Conservation (phyloP, 2,797 vertebrate genomes). For the Onychomys torridus region DNA sequence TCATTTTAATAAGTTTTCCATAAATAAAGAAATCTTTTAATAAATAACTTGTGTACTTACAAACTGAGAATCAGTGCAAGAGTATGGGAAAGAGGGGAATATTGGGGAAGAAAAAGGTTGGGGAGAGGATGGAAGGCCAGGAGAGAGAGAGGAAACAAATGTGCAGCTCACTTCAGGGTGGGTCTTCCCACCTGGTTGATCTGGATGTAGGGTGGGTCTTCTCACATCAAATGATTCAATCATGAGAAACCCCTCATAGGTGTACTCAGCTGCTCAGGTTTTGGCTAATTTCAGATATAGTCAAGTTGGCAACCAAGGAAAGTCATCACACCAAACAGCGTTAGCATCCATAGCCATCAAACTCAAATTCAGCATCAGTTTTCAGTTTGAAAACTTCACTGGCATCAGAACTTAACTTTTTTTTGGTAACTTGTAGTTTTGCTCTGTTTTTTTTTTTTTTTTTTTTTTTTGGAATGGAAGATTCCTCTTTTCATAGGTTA, state of each 20-base stretch:
- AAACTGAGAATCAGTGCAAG: slow-evolving; percentile 44
- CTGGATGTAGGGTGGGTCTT: not conserved
- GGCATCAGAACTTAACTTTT: not conserved
- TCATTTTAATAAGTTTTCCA: slow-evolving; percentile 14
- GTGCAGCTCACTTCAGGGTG: not conserved
- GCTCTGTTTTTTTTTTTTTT: not conserved
- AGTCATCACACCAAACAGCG: not conserved
- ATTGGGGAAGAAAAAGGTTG: no score
- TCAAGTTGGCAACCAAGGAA: not conserved
- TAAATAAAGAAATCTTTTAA: not conserved
- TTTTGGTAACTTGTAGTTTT: not conserved
- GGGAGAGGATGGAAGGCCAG: no score
- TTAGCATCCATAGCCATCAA: not conserved
- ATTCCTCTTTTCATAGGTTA: not conserved
- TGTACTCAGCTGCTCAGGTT: not conserved
- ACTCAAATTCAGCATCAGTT: not conserved
- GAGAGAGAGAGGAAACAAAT: no score
- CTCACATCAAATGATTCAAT: not conserved
- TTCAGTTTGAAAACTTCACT: not conserved
- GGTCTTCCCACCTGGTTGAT: not conserved
- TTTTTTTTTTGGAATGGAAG: not conserved
- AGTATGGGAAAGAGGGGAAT: not conserved
- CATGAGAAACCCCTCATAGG: not conserved
- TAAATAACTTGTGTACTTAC: not conserved
- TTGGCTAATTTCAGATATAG: not conserved